Base-by-base conservation (phyloP, 2,888 invertebrate genomes). In the Drosophila cyrtoloma region DNA sequence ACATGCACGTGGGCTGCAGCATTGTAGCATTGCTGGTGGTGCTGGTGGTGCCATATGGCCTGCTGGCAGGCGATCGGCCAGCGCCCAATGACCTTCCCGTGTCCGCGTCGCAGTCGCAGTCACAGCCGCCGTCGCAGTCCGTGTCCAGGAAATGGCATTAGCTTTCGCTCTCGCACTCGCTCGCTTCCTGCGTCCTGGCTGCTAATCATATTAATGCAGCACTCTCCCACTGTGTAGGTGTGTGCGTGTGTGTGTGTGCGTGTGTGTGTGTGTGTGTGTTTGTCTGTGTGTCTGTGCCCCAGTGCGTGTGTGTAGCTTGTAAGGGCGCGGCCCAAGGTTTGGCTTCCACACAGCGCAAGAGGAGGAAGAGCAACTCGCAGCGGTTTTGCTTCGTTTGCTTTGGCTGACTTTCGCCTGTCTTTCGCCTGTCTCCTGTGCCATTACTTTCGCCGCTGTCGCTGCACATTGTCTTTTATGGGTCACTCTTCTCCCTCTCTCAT, bases 171-270 rank as follows among this genome's bases (percentile, higher is more conserved):
- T 60, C 53, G 22, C 58, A 44, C 57, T 39, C 28, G 16, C 42
- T 63, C 35, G 14, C 61, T 35, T 33, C 33, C 32, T 42, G 50
- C 28, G 55, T 70, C 67, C 73, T 68, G 75, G 32, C 75, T 69
- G 77, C 84, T 86, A 86, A 86, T 86, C 90, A 86, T 82, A 86
- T 86, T 90, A 86, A 90, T 90, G 86, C 86, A 90, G 53, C 76
- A 26, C 51, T 64, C 61, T 67, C 58, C 65, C 73, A 70, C 65
- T 75, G 79, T 73, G 65, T 65, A 39, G 51, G 59, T 35, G 26
- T 26, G 32, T 19, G 35, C 55, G 56, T 37, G 69, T 55, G 57
- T 65, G 42, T 42, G 58, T 35, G 55, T 52, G 59, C 56, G 62
- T 59, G 63, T 35, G 80, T 73, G 68, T 62, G 37, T 53, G 72